Base-by-base conservation (phyloP, 2,113 vertebrate genomes). In the Polypterus bichir region DNA sequence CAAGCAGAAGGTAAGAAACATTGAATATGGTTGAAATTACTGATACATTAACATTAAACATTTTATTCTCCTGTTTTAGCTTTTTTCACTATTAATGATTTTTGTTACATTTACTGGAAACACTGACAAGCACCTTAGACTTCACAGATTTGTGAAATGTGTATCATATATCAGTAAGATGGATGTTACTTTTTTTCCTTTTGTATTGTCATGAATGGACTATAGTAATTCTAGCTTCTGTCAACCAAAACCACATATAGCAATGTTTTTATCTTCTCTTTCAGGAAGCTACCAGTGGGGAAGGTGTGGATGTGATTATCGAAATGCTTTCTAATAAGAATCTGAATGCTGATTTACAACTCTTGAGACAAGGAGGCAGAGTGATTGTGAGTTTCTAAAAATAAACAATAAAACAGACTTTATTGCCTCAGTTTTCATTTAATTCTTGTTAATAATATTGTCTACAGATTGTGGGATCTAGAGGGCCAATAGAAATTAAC, bases 271-370 rank as follows among this genome's bases (percentile, higher is more conserved):
- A 54, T 60, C 0, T 59, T 71, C 44, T 65, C 71, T 7, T 56
- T 1, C 62, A 98, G 93, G 80, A 82, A 44, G 79, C 77, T 57
- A 82, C 83, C 61, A 78, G 65, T 10, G 81, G 69, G 0, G 54
- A 63, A 49, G 92, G 93, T 44, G 69, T 94, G 0, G 67, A 97
- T 67, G 77, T 98, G 52, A 85, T 98, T n/a, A 69, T 97, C 64
- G 94, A 98, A 77, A 98, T 98, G 95, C 73, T 97, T 68, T 83
- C 94, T 0, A 93, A 96, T 4, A 49, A 93, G 57, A 98, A 98
- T 73, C 91, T 98, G 11, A 81, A 76, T 57, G 78, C 79, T 59
- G 95, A 98, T 71, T 65, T 98, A 53, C 79, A 90, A 64, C 85
- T 97, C 71, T 57, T 94, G 70, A 72, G 83, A 7, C 1, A 0